Base-by-base conservation (phyloP, 2,797 vertebrate genomes). In the Crocidura indochinensis region DNA sequence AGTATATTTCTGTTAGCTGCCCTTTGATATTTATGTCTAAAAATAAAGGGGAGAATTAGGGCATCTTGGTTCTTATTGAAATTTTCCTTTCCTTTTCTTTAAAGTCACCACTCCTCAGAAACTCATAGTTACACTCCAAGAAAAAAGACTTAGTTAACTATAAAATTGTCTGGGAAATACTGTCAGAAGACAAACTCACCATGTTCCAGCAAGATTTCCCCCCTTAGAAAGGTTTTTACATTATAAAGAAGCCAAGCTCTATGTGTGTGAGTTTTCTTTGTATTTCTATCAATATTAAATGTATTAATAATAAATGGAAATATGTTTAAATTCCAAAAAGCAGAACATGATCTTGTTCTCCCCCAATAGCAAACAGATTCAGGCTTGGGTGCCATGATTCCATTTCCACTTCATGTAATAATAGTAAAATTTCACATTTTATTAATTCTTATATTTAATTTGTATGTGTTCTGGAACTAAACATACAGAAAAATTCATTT, bases 71-170 rank as follows among this genome's bases (percentile, higher is more conserved):
- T 94, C 94, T 84, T 86, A 96, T 96, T 94, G 95, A 96, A 95
- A 91, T 96, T 98, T 97, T 97, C 94, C 96, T 97, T 97, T 96
- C 91, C 92, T 95, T 75, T 93, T 62, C 94, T 96, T 96, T 97
- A 94, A 96, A 90, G 92, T 96, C 94, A 93, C 94, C 94, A 89
- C 53, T 95, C 84, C 90, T 92, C 60, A 38, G 95, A 97, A 97
- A 96, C 64, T 83, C 47, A 15, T 94, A 96, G 91, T 88, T 88
- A 68, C n/a, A 95, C 76, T 97, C 92, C 96, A 96, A 94, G 76
- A 82, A 38, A 38, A 5, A 38, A 38, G 81, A 93, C 95, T 95
- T 95, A n/a, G 83, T 93, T 97, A 96, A 96, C 94, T 92, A 60
- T 93, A 74, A 96, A 93, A 95, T 97, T 80, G 90, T 94, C 96